Percentiles rank a stretch among this genome's conserved stretches.
Conservation (phyloP, 2,797 vertebrate genomes). For the Danionella dracula region DNA sequence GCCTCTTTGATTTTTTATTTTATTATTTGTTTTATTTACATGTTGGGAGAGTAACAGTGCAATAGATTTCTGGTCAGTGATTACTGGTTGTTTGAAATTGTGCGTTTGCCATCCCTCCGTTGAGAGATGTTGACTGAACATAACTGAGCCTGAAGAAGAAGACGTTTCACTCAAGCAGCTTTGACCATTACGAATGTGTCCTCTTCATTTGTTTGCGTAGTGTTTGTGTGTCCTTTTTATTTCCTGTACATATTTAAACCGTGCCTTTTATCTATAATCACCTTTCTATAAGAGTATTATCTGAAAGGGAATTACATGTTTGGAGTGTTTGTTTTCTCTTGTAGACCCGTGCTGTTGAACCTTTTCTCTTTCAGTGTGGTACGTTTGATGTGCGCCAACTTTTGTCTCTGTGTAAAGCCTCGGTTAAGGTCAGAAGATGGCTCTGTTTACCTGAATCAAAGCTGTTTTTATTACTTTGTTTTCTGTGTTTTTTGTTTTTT, state of each 20-base stretch:
- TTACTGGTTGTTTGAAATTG: conserved; percentile 17
- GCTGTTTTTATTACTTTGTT: conserved; percentile 1
- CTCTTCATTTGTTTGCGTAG: conserved; percentile 41
- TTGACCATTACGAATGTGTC: conserved; percentile 69
- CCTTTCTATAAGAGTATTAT: conserved; percentile 52
- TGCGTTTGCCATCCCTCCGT: neutral
- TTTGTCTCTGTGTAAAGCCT: neutral
- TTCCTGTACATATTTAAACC: conserved; percentile 68
- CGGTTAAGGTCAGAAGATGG: too few relatives aligned
- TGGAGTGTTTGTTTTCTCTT: conserved; percentile 34
- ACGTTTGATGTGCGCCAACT: neutral
- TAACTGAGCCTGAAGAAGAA: conserved; percentile 67
- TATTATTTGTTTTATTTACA: neutral
- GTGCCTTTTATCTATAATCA: conserved; percentile 68
- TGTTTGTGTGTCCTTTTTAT: conserved; percentile 31
- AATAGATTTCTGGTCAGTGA: conserved; percentile 54
- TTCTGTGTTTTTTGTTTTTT: conserved; percentile 15
- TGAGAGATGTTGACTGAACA: conserved; percentile 59
- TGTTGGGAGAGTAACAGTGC: conserved; percentile 36
- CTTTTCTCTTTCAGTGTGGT: conserved; percentile 15
- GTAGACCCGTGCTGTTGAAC: neutral
- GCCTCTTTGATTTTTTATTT: neutral
- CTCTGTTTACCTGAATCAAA: conserved; percentile 5
- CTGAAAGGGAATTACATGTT: conserved; percentile 61
- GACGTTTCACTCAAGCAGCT: conserved; percentile 61